Percentiles rank a stretch among this genome's conserved stretches.
These are phyloP conservation scores for Oryzias sinensis DNA, from an alignment of 2,797 vertebrate species.

Conservation along the genomic window DNA sequence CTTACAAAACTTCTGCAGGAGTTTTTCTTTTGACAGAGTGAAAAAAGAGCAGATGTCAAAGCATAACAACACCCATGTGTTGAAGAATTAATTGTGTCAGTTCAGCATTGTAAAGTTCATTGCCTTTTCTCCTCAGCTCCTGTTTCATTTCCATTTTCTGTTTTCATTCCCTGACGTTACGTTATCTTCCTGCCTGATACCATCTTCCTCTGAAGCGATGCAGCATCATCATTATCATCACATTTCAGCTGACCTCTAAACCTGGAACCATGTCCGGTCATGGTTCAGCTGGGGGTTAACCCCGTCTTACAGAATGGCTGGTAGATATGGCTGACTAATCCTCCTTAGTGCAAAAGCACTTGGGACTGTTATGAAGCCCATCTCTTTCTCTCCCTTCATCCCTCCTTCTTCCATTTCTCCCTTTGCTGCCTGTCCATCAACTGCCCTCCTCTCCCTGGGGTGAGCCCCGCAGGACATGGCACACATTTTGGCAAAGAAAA, in stretches of 20 bases:
- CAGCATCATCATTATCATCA: slow-evolving; percentile 2
- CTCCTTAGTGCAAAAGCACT: slow-evolving; percentile 80
- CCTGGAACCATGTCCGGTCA: slow-evolving; percentile 52
- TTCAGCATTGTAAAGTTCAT: too few species aligned
- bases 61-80: too few species aligned
- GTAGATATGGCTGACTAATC: slow-evolving; percentile 81
- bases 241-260: slow-evolving; percentile 24
- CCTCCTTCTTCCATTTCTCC: slow-evolving; percentile 7
- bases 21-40: too few species aligned
- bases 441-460: not conserved
- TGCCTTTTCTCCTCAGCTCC: not conserved
- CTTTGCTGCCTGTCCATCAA: not conserved
- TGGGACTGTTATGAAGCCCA: slow-evolving; percentile 70
- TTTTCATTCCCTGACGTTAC: not conserved
- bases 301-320: slow-evolving; percentile 72
- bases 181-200: not conserved
- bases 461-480: slow-evolving; percentile 17
- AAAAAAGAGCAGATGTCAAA: too few species aligned
- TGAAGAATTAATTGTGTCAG: too few species aligned
- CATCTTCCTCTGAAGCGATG: not conserved
- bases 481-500: too few species aligned
- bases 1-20: too few species aligned
- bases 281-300: slow-evolving; percentile 80
- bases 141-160: not conserved
- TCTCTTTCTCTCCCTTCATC: slow-evolving; percentile 16